Evolutionary conservation across 2,113 vertebrate species (phyloP).

Genomic region (Pteropus alecto): DNA sequence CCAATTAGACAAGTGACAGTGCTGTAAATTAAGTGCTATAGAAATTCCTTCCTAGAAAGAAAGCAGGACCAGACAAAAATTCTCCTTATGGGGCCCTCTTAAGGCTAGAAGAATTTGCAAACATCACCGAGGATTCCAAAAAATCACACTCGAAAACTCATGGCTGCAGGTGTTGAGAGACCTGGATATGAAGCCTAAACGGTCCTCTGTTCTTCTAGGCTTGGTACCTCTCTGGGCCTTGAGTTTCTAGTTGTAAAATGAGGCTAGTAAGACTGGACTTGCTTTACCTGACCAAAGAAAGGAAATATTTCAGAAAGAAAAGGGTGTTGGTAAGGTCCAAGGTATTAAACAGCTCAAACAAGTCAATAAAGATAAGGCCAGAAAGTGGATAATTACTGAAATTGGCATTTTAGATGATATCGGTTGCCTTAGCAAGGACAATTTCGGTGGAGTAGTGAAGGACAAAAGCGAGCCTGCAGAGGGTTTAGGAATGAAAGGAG

Average conservation of each 20-base stretch:
- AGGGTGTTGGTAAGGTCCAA: background rate
- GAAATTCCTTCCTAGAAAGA: background rate
- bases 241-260: background rate
- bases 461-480: background rate
- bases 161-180: background rate
- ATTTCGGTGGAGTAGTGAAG: background rate
- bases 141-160: background rate
- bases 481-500: background rate
- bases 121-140: background rate
- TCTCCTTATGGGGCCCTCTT: background rate
- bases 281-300: background rate
- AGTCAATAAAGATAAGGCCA: background rate
- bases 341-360: background rate
- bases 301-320: background rate
- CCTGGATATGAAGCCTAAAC: background rate
- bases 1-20: background rate
- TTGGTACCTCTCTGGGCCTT: background rate
- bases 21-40: background rate
- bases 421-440: background rate
- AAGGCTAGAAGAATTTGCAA: background rate
- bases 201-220: background rate
- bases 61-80: background rate
- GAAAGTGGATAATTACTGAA: background rate
- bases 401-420: background rate
- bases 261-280: background rate